Evolutionary conservation across 1,140 invertebrate species (phyloP).

Genomic region (Saccostrea glomerata): DNA sequence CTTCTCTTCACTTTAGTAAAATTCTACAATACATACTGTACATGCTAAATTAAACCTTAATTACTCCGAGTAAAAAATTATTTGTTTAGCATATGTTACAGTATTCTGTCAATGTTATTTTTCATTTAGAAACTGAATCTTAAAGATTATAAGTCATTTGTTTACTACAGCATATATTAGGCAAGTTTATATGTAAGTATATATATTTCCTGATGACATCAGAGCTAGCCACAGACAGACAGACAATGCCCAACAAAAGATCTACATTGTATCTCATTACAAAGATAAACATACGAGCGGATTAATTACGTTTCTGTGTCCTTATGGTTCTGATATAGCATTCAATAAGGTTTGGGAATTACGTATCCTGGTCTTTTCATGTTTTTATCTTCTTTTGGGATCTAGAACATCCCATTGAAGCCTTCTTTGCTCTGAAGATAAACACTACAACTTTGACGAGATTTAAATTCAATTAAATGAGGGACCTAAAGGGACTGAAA

Average conservation of each 20-base stretch:
- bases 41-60: no score
- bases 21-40: no score
- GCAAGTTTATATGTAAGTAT: not conserved
- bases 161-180: no score
- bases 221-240: not conserved
- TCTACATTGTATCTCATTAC: not conserved
- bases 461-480: conserved; percentile 29
- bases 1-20: no score
- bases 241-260: conserved; percentile 13
- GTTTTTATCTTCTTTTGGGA: conserved; percentile 8
- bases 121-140: no score
- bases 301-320: not conserved
- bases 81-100: no score
- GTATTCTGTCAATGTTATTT: no score
- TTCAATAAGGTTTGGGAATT: not conserved
- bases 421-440: conserved; percentile 1
- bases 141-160: no score
- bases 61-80: no score
- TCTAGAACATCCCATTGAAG: conserved; percentile 29
- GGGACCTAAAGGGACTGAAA: not conserved
- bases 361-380: conserved; percentile 17
- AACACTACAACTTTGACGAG: conserved; percentile 3
- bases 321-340: not conserved
- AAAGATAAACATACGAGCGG: not conserved
- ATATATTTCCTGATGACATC: not conserved